Evolutionary conservation across 2,113 vertebrate genomes (phyloP), one percentile per base, ranked within the genome.

Genomic region (Pterophyllum scalare): DNA sequence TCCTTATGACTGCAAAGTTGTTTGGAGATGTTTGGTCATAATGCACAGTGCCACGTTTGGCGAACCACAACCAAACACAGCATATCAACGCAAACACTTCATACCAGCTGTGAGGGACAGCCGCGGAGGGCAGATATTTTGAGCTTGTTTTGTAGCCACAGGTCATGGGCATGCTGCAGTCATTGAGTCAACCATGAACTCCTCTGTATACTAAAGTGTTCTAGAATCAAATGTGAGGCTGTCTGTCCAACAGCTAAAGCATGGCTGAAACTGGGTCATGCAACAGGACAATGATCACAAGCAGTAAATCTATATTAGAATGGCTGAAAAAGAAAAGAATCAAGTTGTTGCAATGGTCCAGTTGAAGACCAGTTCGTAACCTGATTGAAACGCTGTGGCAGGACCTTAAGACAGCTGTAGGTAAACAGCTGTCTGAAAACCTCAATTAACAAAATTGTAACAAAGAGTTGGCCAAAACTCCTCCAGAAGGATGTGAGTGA

Each of bases 91-190:
- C 38, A 19, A 67, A 67, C 8, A 67, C 14, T 14, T 67, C 64
- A 46, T 67, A 67, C 40, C 64, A 67, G 40, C 22, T n/a, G 46
- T 67, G 40, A 19, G 26, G 38, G 8, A 67, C 38, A 26, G 64
- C 8, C 46, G 64, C 17, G 62, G 8, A 19, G 0, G 22, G 38
- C 17, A 38, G 62, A 17, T 1, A 46, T 17, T 67, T 67, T 46
- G 38, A 38, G 64, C 46, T 46, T 67, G 64, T 67, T 46, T 62
- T 67, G 22, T 67, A 67, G 64, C 64, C 22, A 46, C 64, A 67
- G 40, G 64, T 26, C 14, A 0, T 49, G 64, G 38, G 46, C 64
- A 49, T 14, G 5, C 26, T 67, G 40, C 64, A 19, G 19, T 24
- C 64, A 26, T 12, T 67, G 9, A 67, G 1, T 67, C 40, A 26